A percentile compares a stretch with the other conserved stretches of the same genome.
Evolutionary conservation across 2,797 vertebrate genomes (phyloP).

Genomic region (Bucorvus abyssinicus): DNA sequence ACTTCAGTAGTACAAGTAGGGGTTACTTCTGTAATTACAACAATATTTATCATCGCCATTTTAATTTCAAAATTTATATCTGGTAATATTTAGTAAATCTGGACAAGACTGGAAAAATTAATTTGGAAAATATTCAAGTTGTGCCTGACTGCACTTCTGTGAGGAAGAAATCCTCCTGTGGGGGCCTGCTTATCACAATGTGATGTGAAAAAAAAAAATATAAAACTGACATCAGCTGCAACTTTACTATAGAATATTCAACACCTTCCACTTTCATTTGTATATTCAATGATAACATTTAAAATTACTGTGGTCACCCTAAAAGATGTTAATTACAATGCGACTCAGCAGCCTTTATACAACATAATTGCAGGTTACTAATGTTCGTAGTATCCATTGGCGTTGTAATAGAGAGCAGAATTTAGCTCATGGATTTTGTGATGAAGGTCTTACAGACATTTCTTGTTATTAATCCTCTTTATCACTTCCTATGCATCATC

Average conservation of each 20-base stretch:
- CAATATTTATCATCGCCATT: background rate
- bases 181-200: background rate
- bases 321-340: conserved; percentile 65
- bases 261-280: conserved; percentile 55
- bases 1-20: background rate
- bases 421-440: conserved; percentile 59
- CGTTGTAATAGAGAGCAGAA: conserved; percentile 58
- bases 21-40: background rate
- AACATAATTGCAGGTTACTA: conserved; percentile 68
- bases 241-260: conserved; percentile 55
- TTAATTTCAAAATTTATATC: background rate
- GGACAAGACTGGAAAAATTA: background rate
- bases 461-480: conserved; percentile 65
- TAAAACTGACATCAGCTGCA: background rate
- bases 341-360: conserved; percentile 42
- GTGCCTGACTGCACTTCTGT: background rate
- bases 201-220: background rate
- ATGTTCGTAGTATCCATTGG: conserved; percentile 61
- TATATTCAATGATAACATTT: conserved; percentile 44
- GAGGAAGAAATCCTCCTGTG: background rate
- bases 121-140: background rate
- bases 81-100: background rate
- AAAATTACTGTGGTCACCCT: conserved; percentile 68
- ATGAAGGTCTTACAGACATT: conserved; percentile 53
- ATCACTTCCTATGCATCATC: conserved; percentile 46